Evolutionary conservation across 2,888 invertebrate genomes (phyloP).

Genomic region (Oasisia sp.): DNA sequence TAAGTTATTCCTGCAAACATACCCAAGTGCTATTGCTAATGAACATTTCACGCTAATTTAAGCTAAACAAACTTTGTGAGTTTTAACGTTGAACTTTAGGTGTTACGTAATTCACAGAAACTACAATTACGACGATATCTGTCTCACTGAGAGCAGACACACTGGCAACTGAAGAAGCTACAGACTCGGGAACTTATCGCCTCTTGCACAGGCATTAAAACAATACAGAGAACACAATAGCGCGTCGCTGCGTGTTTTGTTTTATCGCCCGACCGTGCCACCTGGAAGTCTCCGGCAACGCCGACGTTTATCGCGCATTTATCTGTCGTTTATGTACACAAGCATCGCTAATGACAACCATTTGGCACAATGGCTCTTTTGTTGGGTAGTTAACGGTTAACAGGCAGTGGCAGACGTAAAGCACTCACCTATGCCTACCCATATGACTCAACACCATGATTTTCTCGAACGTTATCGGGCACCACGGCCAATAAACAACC

Average conservation of each 20-base stretch:
- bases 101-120: no score
- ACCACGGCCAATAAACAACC: neutral
- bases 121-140: neutral
- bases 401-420: constrained; percentile 6
- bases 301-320: neutral
- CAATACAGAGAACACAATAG: neutral
- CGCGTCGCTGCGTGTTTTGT: neutral
- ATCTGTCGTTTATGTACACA: constrained; percentile 7
- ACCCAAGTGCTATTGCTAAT: no score
- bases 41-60: no score
- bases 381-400: constrained; percentile 17
- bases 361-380: constrained; percentile 1
- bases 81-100: no score
- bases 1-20: no score
- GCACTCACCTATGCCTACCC: neutral
- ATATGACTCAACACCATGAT: neutral
- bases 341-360: constrained; percentile 13
- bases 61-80: no score
- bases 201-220: neutral
- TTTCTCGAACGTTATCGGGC: neutral
- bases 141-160: neutral
- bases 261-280: neutral
- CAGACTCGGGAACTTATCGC: neutral
- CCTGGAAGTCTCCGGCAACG: neutral
- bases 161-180: neutral